Evolutionary conservation across 1,140 invertebrate genomes (phyloP).

Genomic region (Laupala kohalensis): DNA sequence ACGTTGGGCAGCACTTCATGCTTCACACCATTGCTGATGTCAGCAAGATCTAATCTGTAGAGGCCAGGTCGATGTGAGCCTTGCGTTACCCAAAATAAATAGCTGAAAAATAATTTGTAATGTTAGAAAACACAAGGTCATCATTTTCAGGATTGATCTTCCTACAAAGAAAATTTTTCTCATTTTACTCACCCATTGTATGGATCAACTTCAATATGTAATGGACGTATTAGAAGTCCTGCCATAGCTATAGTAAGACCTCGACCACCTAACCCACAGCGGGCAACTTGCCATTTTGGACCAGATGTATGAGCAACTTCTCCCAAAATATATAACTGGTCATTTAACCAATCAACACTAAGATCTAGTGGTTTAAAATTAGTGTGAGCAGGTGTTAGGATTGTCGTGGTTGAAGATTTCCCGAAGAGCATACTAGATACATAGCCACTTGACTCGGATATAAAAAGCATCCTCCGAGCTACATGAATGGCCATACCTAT

Average conservation of each 20-base stretch:
- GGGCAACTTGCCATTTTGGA: conserved; percentile 35
- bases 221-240: conserved; percentile 47
- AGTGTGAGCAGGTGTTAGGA: conserved; percentile 40
- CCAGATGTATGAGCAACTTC: conserved; percentile 36
- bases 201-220: conserved; percentile 77
- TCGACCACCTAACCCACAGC: conserved; percentile 56
- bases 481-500: conserved; percentile 66
- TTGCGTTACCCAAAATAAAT: conserved; percentile 64
- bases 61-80: conserved; percentile 43
- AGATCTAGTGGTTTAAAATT: conserved; percentile 48
- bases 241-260: conserved; percentile 50
- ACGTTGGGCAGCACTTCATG: conserved; percentile 39
- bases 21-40: conserved; percentile 51
- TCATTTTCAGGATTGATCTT: neutral
- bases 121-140: neutral
- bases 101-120: conserved; percentile 36
- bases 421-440: conserved; percentile 39
- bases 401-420: conserved; percentile 27
- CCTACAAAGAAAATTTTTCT: neutral
- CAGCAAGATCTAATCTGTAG: conserved; percentile 61
- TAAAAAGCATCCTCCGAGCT: conserved; percentile 50
- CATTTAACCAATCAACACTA: conserved; percentile 78
- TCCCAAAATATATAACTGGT: conserved; percentile 63
- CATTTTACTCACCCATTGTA: conserved; percentile 60
- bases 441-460: conserved; percentile 53